Base-by-base conservation (phyloP, 1,140 invertebrate genomes). In the Drosophila nasuta region DNA sequence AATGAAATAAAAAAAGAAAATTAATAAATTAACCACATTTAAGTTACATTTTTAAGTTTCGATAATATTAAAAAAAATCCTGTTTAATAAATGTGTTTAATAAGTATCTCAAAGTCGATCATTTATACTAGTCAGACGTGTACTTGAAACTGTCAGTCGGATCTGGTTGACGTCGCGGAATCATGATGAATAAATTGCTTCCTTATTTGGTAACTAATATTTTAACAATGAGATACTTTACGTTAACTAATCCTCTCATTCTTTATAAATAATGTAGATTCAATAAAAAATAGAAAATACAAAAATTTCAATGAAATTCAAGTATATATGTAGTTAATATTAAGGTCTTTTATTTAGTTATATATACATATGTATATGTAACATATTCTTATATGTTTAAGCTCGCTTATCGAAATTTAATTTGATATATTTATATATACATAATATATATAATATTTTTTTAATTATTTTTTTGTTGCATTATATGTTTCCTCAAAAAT, bases 181-280 rank as follows among this genome's bases (percentile, higher is more conserved):
- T 57, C 54, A 28, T 48, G 30, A 57, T 43, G 28, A 56, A 43
- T 58, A 66, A 65, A 57, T 20, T 46, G 38, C n/a, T 58, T 46
- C 41, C 51, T 15, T 56, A 48, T 56, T 46, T 46, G 51, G 28
- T 35, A 49, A n/a, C 33, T 28, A 10, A 67, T 58, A 45, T 67
- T 46, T 15, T 13, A n/a, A 25, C 30, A 33, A 67, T 46, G 43
- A 48, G 30, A 48, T 4, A 48, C 30, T 57, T 28, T 67, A 28
- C 45, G 30, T 38, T 15, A 49, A 38, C 30, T 49, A 58, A 67
- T 67, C 54, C 58, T 15, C 58, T 67, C 65, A 15, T 35, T 20
- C 20, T 4, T 43, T 30, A 58, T 43, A 43, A 43, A 58, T 58
- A n/a, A 33, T 63, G 8, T 43, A 63, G 30, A 49, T 25, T n/a